Conservation (phyloP, 2,797 vertebrate genomes). For the Pangasius djambal region DNA sequence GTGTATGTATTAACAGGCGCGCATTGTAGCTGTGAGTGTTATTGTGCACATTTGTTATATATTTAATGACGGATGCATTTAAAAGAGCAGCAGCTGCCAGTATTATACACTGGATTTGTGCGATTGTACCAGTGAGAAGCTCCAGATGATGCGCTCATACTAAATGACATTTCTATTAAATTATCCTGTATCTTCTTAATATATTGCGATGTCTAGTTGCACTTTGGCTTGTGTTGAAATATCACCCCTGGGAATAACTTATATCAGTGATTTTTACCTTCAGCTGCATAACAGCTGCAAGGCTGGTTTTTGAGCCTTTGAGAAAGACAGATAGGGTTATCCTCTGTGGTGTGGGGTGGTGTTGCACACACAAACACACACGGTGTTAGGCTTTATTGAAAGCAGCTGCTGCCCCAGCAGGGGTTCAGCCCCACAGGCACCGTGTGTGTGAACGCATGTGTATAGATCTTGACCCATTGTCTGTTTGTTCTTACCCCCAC, state of each 20-base stretch:
- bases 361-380: slow-evolving; percentile 23
- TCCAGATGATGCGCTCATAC: neutral
- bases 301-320: slow-evolving; percentile 14
- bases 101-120: neutral
- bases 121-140: neutral
- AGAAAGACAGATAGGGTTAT: slow-evolving; percentile 19
- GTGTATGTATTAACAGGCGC: neutral
- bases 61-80: neutral
- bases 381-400: slow-evolving; percentile 59
- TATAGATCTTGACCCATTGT: slow-evolving; percentile 54
- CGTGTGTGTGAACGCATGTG: slow-evolving; percentile 39
- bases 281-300: neutral
- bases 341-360: slow-evolving; percentile 18
- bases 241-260: slow-evolving; percentile 4
- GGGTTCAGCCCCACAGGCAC: slow-evolving; percentile 53
- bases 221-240: neutral
- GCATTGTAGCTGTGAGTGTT: neutral
- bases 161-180: neutral
- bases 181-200: neutral
- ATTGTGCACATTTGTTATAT: neutral
- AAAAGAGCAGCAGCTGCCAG: neutral
- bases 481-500: slow-evolving; percentile 56
- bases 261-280: slow-evolving; percentile 1
- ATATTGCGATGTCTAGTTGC: neutral
- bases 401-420: slow-evolving; percentile 75